Evolutionary conservation across 64 coral and sea anemone genomes (phyloP), one percentile per base, ranked within the genome.

Genomic region (Stichodactyla helianthus): DNA sequence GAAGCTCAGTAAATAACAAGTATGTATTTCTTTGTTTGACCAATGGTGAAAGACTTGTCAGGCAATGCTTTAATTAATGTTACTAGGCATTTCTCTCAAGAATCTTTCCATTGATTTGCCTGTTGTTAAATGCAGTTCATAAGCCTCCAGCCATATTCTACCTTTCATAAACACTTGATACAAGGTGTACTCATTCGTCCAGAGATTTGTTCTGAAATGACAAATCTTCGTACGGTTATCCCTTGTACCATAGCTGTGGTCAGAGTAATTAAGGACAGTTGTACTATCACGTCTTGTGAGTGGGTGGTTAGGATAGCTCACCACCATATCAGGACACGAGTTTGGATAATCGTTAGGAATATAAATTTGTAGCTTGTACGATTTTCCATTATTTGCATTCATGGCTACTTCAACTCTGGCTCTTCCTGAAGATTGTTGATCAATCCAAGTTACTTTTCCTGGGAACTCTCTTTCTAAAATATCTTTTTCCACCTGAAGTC

Each of bases 131-230:
- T 95, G 93, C 59, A 86, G 78, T 27, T 95, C 89, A 19, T 91
- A 95, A 25, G 83, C 93, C 10, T 95, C 93, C 50, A 95, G 44
- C 90, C 93, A 95, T 52, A 92, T 83, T 10, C 88, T 18, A 18
- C 93, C 90, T 22, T 95, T 92, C 89, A 95, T 95, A 14, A 92
- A 86, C 14, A 91, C 86, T 83, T 95, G 93, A 15, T 95, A 95
- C 63, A 91, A 56, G 9, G 89, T 91, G 27, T 89, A 85, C 6
- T 86, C 55, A 14, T 16, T 17, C 10, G 14, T 62, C 93, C 93
- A 91, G 10, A 28, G 11, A 6, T 59, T 71, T 16, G 89, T 82
- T 20, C 17, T 51, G 8, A 86, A 92, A 60, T 95, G 89, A 22
- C 93, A 94, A 57, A 95, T 91, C 50, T 85, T 82, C 1, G 83